Conservation (phyloP, 2,888 invertebrate genomes). For the Xestia sexstrigata region DNA sequence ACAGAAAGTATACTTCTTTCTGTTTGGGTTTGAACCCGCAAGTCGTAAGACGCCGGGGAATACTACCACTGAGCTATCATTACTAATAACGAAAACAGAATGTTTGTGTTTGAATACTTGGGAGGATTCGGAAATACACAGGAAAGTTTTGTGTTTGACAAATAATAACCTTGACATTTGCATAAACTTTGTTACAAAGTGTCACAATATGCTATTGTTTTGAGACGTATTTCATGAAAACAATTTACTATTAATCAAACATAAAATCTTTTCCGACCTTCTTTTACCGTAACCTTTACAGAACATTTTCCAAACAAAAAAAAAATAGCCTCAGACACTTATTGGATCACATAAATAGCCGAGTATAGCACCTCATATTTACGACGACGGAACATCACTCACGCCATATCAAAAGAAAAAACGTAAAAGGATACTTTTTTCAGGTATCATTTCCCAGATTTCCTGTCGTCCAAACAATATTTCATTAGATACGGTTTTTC, state of each 20-base stretch:
- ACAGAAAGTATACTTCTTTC: not conserved
- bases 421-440: slow-evolving; percentile 9
- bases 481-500: slow-evolving; percentile 66
- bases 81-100: not conserved
- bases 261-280: not conserved
- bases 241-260: not conserved
- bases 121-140: not conserved
- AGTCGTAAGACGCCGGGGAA: not conserved
- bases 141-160: not conserved
- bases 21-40: not conserved
- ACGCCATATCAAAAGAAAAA: slow-evolving; percentile 4
- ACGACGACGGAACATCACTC: slow-evolving; percentile 16
- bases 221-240: not conserved
- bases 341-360: not conserved
- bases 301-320: not conserved
- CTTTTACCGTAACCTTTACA: not conserved
- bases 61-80: not conserved
- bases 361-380: slow-evolving; percentile 21
- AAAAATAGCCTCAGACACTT: no score
- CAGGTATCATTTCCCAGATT: slow-evolving; percentile 56
- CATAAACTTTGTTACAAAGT: not conserved
- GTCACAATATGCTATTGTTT: not conserved
- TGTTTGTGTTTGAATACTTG: not conserved
- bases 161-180: not conserved
- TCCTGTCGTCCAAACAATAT: slow-evolving; percentile 68